These are phyloP conservation scores for Parnassius apollo DNA, from an alignment of 2,888 invertebrate genomes.

Conservation along the genomic window DNA sequence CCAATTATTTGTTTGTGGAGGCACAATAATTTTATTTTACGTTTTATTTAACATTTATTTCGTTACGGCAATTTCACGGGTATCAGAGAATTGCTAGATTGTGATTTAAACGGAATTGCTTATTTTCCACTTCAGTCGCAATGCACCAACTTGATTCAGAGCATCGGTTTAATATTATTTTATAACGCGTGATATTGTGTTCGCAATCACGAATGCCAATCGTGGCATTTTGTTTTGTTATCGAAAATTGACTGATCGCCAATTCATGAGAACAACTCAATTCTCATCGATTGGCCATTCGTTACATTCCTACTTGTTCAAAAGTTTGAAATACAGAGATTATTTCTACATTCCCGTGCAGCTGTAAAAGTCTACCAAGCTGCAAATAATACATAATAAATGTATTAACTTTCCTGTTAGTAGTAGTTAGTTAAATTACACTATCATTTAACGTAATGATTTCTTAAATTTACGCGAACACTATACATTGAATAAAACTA, in stretches of 20 bases:
- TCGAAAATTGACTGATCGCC: constrained; percentile 45
- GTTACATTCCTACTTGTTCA: neutral
- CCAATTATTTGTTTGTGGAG: constrained; percentile 81
- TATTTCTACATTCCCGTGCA: too few species aligned
- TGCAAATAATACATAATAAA: too few species aligned
- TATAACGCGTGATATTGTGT: constrained; percentile 73
- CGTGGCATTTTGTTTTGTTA: constrained; percentile 38
- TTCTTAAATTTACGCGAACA: too few species aligned
- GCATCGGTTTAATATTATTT: constrained; percentile 70
- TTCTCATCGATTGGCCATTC: neutral
- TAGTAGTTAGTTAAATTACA: too few species aligned
- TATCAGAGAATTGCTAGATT: constrained; percentile 79
- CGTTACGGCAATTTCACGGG: constrained; percentile 81
- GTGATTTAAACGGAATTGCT: constrained; percentile 79
- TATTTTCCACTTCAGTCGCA: constrained; percentile 76
- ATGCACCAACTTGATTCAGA: constrained; percentile 56
- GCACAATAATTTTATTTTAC: constrained; percentile 81
- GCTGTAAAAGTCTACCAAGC: too few species aligned
- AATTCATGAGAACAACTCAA: neutral
- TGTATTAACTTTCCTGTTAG: too few species aligned
- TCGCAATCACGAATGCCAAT: constrained; percentile 51
- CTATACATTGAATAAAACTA: too few species aligned
- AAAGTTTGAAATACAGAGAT: too few species aligned
- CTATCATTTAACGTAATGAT: too few species aligned
- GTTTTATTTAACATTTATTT: constrained; percentile 82